phyloP scores from a whole-genome alignment of 1,140 invertebrate species.

The Luehdorfia chinensis region DNA sequence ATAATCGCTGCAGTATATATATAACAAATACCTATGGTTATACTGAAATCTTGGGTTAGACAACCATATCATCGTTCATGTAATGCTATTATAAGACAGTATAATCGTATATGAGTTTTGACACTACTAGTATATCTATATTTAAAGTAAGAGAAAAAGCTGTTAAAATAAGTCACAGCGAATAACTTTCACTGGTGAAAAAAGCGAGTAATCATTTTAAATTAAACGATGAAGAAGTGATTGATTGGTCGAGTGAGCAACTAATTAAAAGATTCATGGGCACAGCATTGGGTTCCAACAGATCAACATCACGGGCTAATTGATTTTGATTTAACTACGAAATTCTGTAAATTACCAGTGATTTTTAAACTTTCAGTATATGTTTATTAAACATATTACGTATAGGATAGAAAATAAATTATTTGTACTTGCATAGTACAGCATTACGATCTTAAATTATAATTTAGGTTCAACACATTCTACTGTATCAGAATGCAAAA shows the following conservation, averaged over 20 bases:
- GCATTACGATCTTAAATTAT: too few relatives aligned
- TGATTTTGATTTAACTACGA: slow-evolving; percentile 52
- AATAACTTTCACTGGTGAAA: slow-evolving; percentile 17
- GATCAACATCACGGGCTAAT: slow-evolving; percentile 54
- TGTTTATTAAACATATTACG: background rate
- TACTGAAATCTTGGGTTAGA: too few relatives aligned
- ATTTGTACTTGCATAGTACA: too few relatives aligned
- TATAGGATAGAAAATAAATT: slow-evolving; percentile 1
- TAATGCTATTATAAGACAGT: too few relatives aligned
- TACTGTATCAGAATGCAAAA: too few relatives aligned
- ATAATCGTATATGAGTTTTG: too few relatives aligned
- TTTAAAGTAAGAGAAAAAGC: background rate
- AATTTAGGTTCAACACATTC: too few relatives aligned
- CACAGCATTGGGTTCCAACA: slow-evolving; percentile 32
- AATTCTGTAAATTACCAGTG: slow-evolving; percentile 28
- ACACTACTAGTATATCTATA: too few relatives aligned
- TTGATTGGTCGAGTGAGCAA: slow-evolving; percentile 47
- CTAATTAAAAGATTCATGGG: slow-evolving; percentile 58
- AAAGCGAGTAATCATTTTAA: slow-evolving; percentile 20
- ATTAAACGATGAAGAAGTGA: slow-evolving; percentile 34
- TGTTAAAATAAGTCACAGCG: slow-evolving; percentile 2
- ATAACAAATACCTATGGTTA: too few relatives aligned
- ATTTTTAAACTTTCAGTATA: slow-evolving; percentile 32
- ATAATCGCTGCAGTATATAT: too few relatives aligned
- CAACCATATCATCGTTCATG: too few relatives aligned